Evolutionary conservation across 2,797 vertebrate species (phyloP).

Genomic region (Phalanger gymnotis): DNA sequence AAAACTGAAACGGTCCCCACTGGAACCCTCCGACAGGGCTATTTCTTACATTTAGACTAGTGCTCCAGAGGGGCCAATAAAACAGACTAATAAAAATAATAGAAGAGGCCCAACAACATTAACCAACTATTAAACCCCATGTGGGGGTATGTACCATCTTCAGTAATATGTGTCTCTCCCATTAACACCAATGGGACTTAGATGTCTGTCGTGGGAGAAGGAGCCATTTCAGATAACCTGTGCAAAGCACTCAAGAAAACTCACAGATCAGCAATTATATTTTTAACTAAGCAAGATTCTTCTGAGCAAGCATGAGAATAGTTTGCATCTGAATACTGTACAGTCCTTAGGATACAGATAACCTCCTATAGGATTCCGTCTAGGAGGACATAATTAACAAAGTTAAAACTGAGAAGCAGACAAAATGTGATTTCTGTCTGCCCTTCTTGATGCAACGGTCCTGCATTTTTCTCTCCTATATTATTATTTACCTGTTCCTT

Average conservation of each 20-base stretch:
- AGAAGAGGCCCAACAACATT: conserved; percentile 45
- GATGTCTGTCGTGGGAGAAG: neutral
- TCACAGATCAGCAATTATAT: neutral
- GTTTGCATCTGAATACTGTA: neutral
- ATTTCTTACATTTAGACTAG: conserved; percentile 7
- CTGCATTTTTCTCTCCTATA: neutral
- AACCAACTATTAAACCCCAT: conserved; percentile 15
- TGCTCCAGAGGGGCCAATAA: neutral
- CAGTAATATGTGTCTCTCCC: neutral
- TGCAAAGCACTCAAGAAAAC: neutral
- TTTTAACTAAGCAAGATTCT: conserved; percentile 2
- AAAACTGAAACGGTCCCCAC: conserved; percentile 32
- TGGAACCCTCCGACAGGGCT: conserved; percentile 37
- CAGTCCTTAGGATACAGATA: neutral
- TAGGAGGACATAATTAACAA: neutral
- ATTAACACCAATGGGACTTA: neutral
- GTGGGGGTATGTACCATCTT: neutral
- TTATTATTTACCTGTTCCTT: neutral
- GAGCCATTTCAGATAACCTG: neutral
- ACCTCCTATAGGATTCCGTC: neutral
- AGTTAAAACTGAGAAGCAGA: neutral
- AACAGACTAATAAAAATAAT: conserved; percentile 15
- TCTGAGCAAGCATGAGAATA: neutral
- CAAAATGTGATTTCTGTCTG: neutral
- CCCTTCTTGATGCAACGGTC: neutral